phyloP scores from a whole-genome alignment of 2,113 vertebrate genomes.

The Tyrannus savana region DNA sequence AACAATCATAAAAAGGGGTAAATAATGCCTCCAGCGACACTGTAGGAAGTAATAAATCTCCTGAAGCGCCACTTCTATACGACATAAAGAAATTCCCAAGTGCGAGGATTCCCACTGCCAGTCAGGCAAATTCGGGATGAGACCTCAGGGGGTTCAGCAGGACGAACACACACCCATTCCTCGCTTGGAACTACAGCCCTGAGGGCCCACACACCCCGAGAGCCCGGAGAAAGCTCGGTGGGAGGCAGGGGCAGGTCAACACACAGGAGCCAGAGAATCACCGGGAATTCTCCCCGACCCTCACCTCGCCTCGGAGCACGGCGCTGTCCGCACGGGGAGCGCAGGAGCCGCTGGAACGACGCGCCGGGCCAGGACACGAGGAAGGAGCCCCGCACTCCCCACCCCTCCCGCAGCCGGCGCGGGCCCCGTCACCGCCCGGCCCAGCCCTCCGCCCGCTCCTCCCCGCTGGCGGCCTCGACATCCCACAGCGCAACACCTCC shows the following conservation, averaged over 20 bases:
- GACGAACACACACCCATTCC: no score
- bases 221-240: not conserved
- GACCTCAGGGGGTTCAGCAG: not conserved
- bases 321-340: no score
- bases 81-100: not conserved
- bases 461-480: not conserved
- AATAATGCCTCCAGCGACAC: not conserved
- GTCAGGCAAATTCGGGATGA: accelerated
- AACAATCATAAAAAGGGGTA: not conserved
- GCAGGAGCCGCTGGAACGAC: not conserved
- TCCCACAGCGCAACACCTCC: not conserved
- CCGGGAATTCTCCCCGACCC: not conserved
- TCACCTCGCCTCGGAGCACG: not conserved
- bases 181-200: not conserved
- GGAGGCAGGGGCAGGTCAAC: not conserved
- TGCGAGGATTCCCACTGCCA: not conserved
- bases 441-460: not conserved
- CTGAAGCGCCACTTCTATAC: not conserved
- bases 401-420: not conserved
- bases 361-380: not conserved
- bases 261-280: not conserved
- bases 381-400: not conserved
- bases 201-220: not conserved
- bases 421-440: not conserved
- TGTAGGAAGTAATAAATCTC: not conserved